Evolutionary conservation across 2,797 vertebrate genomes (phyloP).

Genomic region (Ambastaia sidthimunki): DNA sequence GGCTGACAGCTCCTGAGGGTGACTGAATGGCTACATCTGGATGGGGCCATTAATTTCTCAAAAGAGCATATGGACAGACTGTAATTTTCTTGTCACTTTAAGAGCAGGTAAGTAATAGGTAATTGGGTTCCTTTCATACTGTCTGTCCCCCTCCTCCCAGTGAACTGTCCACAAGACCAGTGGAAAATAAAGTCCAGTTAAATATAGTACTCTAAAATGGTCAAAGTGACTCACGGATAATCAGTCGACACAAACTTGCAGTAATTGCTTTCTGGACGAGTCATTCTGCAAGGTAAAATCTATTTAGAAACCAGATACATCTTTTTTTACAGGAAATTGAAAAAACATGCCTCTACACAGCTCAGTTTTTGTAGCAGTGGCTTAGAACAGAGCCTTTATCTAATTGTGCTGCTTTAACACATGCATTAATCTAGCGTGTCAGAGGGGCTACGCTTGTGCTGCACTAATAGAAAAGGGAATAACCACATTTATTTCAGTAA

Average conservation of each 20-base stretch:
- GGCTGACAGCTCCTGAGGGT: conserved; percentile 20
- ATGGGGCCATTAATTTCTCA: conserved; percentile 13
- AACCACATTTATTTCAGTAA: conserved; percentile 56
- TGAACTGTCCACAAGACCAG: not conserved
- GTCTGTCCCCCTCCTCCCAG: not conserved
- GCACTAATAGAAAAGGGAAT: conserved; percentile 55
- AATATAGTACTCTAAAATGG: conserved; percentile 40
- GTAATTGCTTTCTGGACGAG: conserved; percentile 55
- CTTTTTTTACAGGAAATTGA: conserved; percentile 31
- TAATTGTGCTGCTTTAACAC: conserved; percentile 45
- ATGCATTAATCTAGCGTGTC: conserved; percentile 55
- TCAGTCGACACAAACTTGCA: conserved; percentile 40
- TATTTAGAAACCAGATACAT: conserved; percentile 51
- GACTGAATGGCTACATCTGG: conserved; percentile 5
- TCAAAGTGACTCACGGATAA: conserved; percentile 54
- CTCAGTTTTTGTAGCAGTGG: conserved; percentile 10
- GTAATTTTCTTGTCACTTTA: conserved; percentile 47
- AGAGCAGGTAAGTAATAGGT: conserved; percentile 49
- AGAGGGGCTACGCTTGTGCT: conserved; percentile 35
- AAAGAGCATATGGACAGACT: conserved; percentile 26
- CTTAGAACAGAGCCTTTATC: conserved; percentile 34
- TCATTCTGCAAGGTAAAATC: conserved; percentile 42
- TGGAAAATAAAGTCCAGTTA: conserved; percentile 26
- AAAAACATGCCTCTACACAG: conserved; percentile 29
- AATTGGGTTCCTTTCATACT: conserved; percentile 45